Conservation (phyloP, 2,888 invertebrate genomes). For the Mesochorus sp. region DNA sequence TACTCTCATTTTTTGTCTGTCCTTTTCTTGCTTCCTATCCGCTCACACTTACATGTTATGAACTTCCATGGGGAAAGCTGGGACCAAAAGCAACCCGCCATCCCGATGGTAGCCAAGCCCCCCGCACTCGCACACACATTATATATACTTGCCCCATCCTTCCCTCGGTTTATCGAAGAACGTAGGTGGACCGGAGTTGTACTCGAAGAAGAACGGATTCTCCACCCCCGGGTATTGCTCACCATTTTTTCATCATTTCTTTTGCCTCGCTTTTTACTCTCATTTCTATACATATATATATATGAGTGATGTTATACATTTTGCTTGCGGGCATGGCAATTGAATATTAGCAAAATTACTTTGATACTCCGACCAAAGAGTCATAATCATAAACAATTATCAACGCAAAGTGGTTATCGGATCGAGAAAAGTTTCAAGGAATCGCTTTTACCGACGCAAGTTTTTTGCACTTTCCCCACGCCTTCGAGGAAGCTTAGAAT, state of each 20-base stretch:
- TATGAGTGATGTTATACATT: constrained; percentile 31
- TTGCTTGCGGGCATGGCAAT: constrained; percentile 14
- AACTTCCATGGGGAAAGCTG: constrained; percentile 4
- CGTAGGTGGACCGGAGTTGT: constrained; percentile 57
- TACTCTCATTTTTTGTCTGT: constrained; percentile 9
- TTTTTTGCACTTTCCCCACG: too few species aligned
- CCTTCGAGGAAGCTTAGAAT: too few species aligned
- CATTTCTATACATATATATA: too few species aligned
- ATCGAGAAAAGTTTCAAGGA: too few species aligned
- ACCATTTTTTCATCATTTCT: constrained; percentile 1
- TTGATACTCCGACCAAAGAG: not conserved
- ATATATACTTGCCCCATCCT: not conserved
- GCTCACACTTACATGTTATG: not conserved
- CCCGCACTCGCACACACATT: not conserved
- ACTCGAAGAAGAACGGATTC: constrained; percentile 41
- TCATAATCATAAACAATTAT: not conserved
- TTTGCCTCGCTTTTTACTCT: constrained; percentile 15
- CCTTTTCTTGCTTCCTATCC: not conserved
- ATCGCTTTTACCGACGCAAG: too few species aligned
- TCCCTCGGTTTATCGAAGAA: constrained; percentile 17
- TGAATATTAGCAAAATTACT: constrained; percentile 19
- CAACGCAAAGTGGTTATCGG: too few species aligned
- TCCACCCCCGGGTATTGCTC: constrained; percentile 53
- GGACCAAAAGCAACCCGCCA: constrained; percentile 26
- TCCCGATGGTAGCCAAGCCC: constrained; percentile 38